Base-by-base conservation (phyloP, 2,888 invertebrate species). In the Apodemia hepburni region DNA sequence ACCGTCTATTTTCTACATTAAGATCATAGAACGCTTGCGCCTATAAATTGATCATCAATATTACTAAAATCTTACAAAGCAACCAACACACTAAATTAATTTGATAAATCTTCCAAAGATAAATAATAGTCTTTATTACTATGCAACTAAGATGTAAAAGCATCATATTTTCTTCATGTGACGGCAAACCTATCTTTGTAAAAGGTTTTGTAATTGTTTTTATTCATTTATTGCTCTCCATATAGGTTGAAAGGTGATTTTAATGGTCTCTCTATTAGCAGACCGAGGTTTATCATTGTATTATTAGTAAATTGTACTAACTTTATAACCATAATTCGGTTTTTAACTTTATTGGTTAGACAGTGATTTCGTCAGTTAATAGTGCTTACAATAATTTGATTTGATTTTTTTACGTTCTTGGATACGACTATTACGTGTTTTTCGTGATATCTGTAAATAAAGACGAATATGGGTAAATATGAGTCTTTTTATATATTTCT, bases 201-300 rank as follows among this genome's bases (percentile, higher is more conserved):
- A 68, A 65, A 57, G 58, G 61, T 42, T 65, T 71, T 58, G 76
- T 85, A 84, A 86, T 86, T 87, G 85, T 87, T 87, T 87, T 87
- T 87, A 88, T 87, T 82, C 84, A 84, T 88, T 87, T 87, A 88
- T 85, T 78, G 76, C 79, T 62, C 71, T 70, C 77, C 75, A 79
- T 80, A 80, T 78, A 79, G 71, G 71, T 75, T 76, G 78, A 79
- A 80, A 83, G 84, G 85, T 84, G 84, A 81, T 80, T 78, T 75
- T 81, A 80, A 85, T 82, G 71, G 78, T 70, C 73, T 71, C 70
- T 81, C 80, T 84, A 80, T 84, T 82, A 86, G 80, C 79, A 73
- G 69, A 62, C 68, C 67, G 72, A 72, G 77, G 75, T 74, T 80
- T 81, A 82, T 83, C 80, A 80, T 79, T 74, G 74, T 70, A 74